Conservation (phyloP, 1,140 invertebrate species). For the Orchesella cincta region DNA sequence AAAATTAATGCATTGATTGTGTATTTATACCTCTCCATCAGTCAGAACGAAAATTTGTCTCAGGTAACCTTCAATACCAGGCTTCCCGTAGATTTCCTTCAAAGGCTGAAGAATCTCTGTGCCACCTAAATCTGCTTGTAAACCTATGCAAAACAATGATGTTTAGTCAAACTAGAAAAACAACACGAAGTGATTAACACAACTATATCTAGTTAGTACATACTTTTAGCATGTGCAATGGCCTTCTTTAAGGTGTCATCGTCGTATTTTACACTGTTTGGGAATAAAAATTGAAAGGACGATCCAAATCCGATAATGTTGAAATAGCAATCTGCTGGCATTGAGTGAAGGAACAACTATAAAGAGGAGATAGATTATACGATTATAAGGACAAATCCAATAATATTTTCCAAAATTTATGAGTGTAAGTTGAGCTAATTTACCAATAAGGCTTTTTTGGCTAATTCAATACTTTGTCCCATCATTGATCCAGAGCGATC, state of each 20-base stretch:
- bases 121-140: constrained; percentile 55
- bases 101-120: constrained; percentile 57
- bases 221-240: constrained; percentile 41
- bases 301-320: constrained; percentile 51
- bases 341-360: constrained; percentile 50
- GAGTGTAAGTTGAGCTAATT: constrained; percentile 26
- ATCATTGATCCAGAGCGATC: constrained; percentile 56
- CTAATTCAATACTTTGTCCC: constrained; percentile 52
- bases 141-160: neutral
- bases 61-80: constrained; percentile 51
- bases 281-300: constrained; percentile 46
- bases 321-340: constrained; percentile 51
- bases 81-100: constrained; percentile 52
- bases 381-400: too few species aligned
- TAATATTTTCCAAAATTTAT: too few species aligned
- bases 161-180: neutral
- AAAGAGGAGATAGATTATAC: constrained; percentile 33
- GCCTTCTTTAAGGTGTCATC: constrained; percentile 46
- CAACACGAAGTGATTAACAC: neutral
- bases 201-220: constrained; percentile 4
- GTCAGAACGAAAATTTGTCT: constrained; percentile 56
- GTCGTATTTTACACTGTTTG: constrained; percentile 49
- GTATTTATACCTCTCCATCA: constrained; percentile 54
- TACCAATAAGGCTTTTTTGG: constrained; percentile 53
- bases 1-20: neutral